Evolutionary conservation across 2,113 vertebrate genomes (phyloP).

Genomic region (Electrona antarctica): DNA sequence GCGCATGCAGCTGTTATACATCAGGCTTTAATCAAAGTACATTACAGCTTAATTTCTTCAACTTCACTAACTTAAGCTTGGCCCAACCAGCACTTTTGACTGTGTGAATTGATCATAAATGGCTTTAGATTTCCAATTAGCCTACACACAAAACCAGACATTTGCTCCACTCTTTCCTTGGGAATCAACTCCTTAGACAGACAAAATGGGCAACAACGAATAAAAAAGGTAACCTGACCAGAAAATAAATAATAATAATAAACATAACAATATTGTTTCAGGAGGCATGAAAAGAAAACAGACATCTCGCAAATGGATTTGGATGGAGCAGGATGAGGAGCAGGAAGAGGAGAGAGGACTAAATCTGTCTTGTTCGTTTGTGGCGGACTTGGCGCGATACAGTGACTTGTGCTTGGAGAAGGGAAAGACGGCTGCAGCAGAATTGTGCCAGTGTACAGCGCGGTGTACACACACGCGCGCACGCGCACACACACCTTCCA

Average conservation of each 20-base stretch:
- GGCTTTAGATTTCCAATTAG: conserved; percentile 42
- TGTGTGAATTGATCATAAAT: conserved; percentile 55
- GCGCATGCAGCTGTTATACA: too few relatives aligned
- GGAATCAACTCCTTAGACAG: conserved; percentile 37
- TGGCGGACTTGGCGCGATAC: conserved; percentile 75
- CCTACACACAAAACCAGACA: conserved; percentile 47
- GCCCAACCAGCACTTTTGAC: conserved; percentile 35
- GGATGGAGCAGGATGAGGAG: conserved; percentile 58
- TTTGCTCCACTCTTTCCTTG: conserved; percentile 48
- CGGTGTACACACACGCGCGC: conserved; percentile 24
- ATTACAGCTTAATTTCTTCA: conserved; percentile 33
- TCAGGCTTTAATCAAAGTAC: conserved; percentile 59
- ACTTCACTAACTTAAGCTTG: conserved; percentile 37
- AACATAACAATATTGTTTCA: conserved; percentile 63
- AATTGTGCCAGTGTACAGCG: conserved; percentile 66
- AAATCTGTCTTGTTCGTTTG: conserved; percentile 73
- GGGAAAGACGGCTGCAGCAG: conserved; percentile 70
- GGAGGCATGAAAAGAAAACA: conserved; percentile 64
- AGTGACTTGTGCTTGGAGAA: conserved; percentile 71
- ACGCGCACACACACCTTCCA: conserved; percentile 86
- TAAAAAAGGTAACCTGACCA: conserved; percentile 54
- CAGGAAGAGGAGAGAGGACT: conserved; percentile 59
- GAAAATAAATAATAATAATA: conserved; percentile 22
- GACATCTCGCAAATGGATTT: conserved; percentile 69
- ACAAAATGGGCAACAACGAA: conserved; percentile 37